Conservation (phyloP, 1,140 invertebrate species). For the Drosophila lacteicornis region DNA sequence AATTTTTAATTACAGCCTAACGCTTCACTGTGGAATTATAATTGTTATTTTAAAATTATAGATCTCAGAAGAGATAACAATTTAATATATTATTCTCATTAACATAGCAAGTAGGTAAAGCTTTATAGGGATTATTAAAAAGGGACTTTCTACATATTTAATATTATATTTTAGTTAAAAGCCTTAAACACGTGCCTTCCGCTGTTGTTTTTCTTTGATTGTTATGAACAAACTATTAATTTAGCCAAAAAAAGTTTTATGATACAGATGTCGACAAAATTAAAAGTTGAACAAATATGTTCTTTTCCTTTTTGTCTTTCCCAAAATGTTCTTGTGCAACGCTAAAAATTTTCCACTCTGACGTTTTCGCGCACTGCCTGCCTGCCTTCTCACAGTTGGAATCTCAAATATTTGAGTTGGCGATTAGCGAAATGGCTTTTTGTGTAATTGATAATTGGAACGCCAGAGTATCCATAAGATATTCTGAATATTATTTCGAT, state of each 20-base stretch:
- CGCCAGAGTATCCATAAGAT: slow-evolving; percentile 13
- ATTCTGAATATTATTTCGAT: slow-evolving; percentile 17
- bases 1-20: no score
- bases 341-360: slow-evolving; percentile 57
- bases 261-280: slow-evolving; percentile 32
- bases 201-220: not conserved
- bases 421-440: slow-evolving; percentile 45
- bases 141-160: no score
- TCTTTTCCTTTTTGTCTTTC: slow-evolving; percentile 20
- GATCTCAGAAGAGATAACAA: no score
- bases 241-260: slow-evolving; percentile 14
- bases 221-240: slow-evolving; percentile 4
- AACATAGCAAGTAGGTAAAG: no score
- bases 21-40: no score
- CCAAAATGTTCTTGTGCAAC: slow-evolving; percentile 13
- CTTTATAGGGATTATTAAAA: no score
- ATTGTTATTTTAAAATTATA: no score
- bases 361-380: slow-evolving; percentile 23
- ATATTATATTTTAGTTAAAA: not conserved
- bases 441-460: slow-evolving; percentile 65
- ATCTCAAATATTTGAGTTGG: slow-evolving; percentile 51
- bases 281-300: slow-evolving; percentile 23
- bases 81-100: no score
- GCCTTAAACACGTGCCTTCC: not conserved
- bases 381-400: slow-evolving; percentile 1